These are phyloP conservation scores for Loxodonta africana DNA, from an alignment of 2,113 vertebrate species.

Conservation along the genomic window DNA sequence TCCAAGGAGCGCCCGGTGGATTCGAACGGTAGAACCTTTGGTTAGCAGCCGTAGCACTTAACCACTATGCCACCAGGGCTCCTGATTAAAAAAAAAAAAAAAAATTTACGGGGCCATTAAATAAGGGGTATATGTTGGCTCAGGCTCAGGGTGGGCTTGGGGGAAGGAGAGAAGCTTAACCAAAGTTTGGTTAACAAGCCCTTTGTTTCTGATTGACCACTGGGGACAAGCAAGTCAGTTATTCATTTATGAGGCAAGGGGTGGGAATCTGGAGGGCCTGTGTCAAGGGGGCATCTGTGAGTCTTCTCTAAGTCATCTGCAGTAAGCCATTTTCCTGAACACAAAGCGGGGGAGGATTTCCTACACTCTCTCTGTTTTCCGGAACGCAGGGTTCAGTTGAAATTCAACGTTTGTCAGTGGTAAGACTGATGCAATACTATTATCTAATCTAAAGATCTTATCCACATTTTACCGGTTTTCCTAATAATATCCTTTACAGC, in stretches of 20 bases:
- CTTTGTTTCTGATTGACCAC: background rate
- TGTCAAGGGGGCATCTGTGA: background rate
- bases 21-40: too few species aligned
- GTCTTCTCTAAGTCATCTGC: background rate
- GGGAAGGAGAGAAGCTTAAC: background rate
- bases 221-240: background rate
- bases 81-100: too few species aligned
- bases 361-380: background rate
- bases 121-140: background rate
- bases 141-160: background rate
- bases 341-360: background rate
- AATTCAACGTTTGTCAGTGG: background rate
- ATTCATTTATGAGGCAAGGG: background rate
- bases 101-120: too few species aligned
- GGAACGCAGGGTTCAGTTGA: background rate
- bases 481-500: background rate
- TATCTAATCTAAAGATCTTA: background rate
- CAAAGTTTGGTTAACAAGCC: background rate
- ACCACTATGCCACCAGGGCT: too few species aligned
- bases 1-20: too few species aligned
- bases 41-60: too few species aligned
- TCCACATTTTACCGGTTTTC: background rate
- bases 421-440: background rate
- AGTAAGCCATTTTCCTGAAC: background rate
- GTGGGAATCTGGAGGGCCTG: background rate